Base-by-base conservation (phyloP, 1,140 invertebrate genomes). In the Eupristina koningsbergeri region DNA sequence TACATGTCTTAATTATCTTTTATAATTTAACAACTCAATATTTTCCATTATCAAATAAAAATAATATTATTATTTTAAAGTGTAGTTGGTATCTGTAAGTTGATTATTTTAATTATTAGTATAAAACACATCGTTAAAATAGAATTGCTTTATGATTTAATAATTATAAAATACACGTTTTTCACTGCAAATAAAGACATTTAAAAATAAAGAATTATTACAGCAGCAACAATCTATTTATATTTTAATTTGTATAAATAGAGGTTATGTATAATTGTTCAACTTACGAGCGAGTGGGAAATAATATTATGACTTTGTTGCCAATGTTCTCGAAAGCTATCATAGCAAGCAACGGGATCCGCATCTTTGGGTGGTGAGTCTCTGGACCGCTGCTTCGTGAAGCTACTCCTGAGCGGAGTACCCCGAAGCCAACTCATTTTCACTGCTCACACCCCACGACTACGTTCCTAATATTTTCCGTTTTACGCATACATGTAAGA, bases 291-390 rank as follows among this genome's bases (percentile, higher is more conserved):
- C 76, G 94, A 95, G 83, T 95, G 94, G 80, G 94, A 91, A 85
- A 98, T 98, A 78, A 98, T 97, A 86, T 96, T 96, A 86, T 95
- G 92, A 17, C 96, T 96, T 89, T 98, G 97, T 89, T 97, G 96
- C 97, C 98, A 99, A 90, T 99, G 98, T 91, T 97, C 97, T 87
- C 96, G 96, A 92, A 99, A 99, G 87, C 97, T 98, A 89, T 97
- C 97, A 88, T 97, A 97, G 89, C 96, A 97, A 17, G 96, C 96
- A 47, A 95, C 94, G 0, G 96, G 96, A 93, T 97, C 96, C 86
- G 93, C 92, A 83, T 93, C 92, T 83, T 93, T 94, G 0, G 93
- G 91, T 7, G 93, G 91, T 45, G 93, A 93, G 79, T 92, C 91
- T 76, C 90, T 89, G 0, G 90, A 88, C 13, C 91, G 89, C 81